phyloP scores from a whole-genome alignment of 2,888 invertebrate species.

The Rhagium mordax region DNA sequence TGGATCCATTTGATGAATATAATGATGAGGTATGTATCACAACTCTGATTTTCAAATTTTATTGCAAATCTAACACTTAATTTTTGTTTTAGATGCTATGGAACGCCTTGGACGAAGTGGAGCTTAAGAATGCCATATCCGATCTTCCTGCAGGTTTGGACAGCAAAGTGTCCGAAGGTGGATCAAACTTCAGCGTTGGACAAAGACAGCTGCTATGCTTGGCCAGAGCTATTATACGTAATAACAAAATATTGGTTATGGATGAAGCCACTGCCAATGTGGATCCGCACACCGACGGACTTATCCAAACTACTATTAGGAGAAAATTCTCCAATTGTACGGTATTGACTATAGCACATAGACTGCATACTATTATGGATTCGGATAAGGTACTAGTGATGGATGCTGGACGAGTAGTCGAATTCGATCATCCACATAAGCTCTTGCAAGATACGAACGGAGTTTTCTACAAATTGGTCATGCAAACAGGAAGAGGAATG shows the following conservation, averaged over 20 bases:
- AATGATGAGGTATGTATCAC: conserved; percentile 75
- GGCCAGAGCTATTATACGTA: conserved; percentile 76
- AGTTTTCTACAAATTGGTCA: conserved; percentile 72
- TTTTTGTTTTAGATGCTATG: conserved; percentile 73
- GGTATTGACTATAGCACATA: conserved; percentile 88
- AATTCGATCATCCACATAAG: conserved; percentile 83
- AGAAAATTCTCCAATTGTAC: conserved; percentile 84
- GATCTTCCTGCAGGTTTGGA: conserved; percentile 74
- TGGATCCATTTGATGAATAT: conserved; percentile 90
- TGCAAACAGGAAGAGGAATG: conserved; percentile 75
- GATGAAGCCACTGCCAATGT: conserved; percentile 89
- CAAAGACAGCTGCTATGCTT: conserved; percentile 81
- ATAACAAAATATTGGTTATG: conserved; percentile 63
- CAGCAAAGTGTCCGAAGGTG: conserved; percentile 83
- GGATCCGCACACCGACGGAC: conserved; percentile 82
- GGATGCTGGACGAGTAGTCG: conserved; percentile 82
- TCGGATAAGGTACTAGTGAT: conserved; percentile 86
- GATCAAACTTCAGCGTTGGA: conserved; percentile 65
- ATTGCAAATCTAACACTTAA: neutral
- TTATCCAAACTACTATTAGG: conserved; percentile 85
- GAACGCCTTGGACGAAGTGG: conserved; percentile 87
- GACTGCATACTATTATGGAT: conserved; percentile 90
- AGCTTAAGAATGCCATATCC: conserved; percentile 76
- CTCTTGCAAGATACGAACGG: conserved; percentile 70
- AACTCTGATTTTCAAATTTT: too few species aligned